Evolutionary conservation across 1,140 invertebrate genomes (phyloP), one percentile per base, ranked within the genome.

Genomic region (Sinella curviseta): DNA sequence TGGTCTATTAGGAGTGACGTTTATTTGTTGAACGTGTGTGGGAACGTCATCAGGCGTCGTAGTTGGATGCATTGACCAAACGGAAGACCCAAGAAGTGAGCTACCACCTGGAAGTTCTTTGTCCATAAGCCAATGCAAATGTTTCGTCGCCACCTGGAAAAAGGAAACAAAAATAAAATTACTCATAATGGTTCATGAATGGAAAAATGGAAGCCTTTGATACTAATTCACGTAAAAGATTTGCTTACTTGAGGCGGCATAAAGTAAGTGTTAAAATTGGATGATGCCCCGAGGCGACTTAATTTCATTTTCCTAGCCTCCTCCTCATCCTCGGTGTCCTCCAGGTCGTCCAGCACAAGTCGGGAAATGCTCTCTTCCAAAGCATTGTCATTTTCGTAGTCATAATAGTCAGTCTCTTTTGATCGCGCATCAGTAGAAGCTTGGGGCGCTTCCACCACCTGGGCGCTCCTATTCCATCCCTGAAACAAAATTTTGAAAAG

Each of bases 21-120:
- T 4, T 4, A 20, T 2, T 4, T 36, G 34, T 2, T 39, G 17
- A n/a, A 14, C 12, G 14, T 4, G 14, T 8, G 57, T 3, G 57
- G 57, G 24, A 16, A 4, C 24, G 14, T 60, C 57, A 33, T 31
- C 65, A 8, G 74, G 12, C n/a, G 74, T 24, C 14, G 70, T 36
- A 14, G 82, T 79, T 14, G 82, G 82, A 28, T 83, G 82, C 82
- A 83, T 83, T 2, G 82, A 81, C 82, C 82, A 83, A 1, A 83
- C 80, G 31, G 82, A 83, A 16, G 82, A 83, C 2, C 82, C 80
- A 17, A 83, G 67, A 1, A 83, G 35, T 28, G 82, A 81, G 74
- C 77, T 81, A 17, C 74, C 78, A 28, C 78, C 78, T 24, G 81
- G 78, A 0, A 79, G 73, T 4, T 82, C 82, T 54, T 82, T 82